Evolutionary conservation across 1,140 invertebrate species (phyloP).

Genomic region (Belonocnema kinseyi): DNA sequence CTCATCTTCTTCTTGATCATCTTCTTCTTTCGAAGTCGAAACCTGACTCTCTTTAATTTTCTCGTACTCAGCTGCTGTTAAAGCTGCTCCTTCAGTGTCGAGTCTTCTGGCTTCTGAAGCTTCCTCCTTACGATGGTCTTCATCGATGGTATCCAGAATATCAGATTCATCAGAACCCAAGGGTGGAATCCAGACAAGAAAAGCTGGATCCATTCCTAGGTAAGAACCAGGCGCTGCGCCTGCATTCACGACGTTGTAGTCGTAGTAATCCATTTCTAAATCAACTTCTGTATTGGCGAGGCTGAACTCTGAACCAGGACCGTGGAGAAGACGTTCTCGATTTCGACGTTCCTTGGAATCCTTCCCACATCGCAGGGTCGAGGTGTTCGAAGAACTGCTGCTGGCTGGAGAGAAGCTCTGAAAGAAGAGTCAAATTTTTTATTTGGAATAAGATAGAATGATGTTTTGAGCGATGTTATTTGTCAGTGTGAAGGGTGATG

Average conservation of each 20-base stretch:
- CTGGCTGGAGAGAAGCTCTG: slow-evolving; percentile 84
- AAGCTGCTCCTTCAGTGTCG: slow-evolving; percentile 61
- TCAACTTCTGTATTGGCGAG: slow-evolving; percentile 84
- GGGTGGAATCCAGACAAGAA: slow-evolving; percentile 90
- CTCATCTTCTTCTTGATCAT: slow-evolving; percentile 31
- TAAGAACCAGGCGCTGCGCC: slow-evolving; percentile 89
- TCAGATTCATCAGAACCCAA: slow-evolving; percentile 73
- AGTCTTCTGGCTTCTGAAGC: slow-evolving; percentile 39
- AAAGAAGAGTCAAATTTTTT: slow-evolving; percentile 42
- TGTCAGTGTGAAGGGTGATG: background rate
- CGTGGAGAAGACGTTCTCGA: slow-evolving; percentile 80
- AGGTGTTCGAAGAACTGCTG: slow-evolving; percentile 78
- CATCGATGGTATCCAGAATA: slow-evolving; percentile 48
- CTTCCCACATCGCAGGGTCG: slow-evolving; percentile 75
- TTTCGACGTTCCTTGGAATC: slow-evolving; percentile 87
- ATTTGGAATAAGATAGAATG: background rate
- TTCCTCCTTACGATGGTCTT: slow-evolving; percentile 52
- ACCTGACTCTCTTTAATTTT: slow-evolving; percentile 37
- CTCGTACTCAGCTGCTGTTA: slow-evolving; percentile 65
- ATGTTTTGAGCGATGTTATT: background rate
- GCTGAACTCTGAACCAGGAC: slow-evolving; percentile 86
- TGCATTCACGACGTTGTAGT: slow-evolving; percentile 89
- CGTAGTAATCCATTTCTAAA: slow-evolving; percentile 91
- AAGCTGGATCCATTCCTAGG: slow-evolving; percentile 90
- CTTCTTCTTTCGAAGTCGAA: slow-evolving; percentile 35